Conservation (phyloP, 2,113 vertebrate species). For the Rhodinocichla rosea region DNA sequence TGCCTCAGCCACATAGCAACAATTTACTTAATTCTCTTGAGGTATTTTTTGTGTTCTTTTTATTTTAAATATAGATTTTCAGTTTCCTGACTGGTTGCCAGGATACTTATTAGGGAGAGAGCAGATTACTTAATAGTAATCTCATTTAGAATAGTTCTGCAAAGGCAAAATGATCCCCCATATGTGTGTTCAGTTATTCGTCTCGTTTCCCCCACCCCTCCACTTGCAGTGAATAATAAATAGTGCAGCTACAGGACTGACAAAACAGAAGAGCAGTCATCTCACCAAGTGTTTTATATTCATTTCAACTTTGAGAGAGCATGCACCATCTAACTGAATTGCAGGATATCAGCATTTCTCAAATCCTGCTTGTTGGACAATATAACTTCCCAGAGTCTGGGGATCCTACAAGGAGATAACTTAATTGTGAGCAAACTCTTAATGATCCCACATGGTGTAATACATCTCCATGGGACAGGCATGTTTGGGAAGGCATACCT, state of each 20-base stretch:
- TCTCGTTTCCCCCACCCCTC: background rate
- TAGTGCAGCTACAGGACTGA: background rate
- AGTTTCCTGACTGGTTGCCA: conserved; percentile 40
- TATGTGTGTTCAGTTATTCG: background rate
- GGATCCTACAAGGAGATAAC: background rate
- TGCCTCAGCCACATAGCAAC: background rate
- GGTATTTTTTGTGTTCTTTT: background rate
- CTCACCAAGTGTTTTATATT: background rate
- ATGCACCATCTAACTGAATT: background rate
- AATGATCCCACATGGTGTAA: background rate
- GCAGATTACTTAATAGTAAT: conserved; percentile 32
- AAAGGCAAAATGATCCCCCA: background rate
- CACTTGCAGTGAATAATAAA: background rate
- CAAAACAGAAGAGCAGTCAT: background rate
- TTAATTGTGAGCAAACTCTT: background rate
- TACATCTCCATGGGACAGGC: background rate
- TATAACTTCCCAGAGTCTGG: background rate
- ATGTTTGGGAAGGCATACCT: background rate
- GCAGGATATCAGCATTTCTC: background rate
- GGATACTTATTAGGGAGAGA: conserved; percentile 31
- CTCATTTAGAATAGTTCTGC: conserved; percentile 19
- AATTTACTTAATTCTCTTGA: background rate
- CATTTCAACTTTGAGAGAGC: background rate
- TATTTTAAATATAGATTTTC: background rate
- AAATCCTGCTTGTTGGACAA: background rate